phyloP scores from a whole-genome alignment of 2,113 vertebrate species.

The Solea solea region DNA sequence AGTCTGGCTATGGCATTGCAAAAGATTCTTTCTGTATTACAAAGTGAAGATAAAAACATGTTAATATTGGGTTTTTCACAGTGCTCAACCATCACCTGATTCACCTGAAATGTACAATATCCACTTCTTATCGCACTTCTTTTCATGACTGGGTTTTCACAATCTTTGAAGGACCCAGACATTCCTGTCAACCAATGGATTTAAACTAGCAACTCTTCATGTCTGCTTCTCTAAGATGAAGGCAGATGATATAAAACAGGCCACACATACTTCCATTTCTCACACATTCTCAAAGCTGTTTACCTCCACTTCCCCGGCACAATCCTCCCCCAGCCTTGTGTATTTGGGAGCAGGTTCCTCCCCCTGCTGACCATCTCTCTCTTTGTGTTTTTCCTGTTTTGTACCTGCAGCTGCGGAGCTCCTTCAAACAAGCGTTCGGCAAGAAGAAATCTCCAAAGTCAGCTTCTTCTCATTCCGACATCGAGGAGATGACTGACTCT shows the following conservation, averaged over 20 bases:
- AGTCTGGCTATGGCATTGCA: too few species aligned
- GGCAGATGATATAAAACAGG: slow-evolving; percentile 3
- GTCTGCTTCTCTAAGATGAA: too few species aligned
- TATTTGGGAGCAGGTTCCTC: neutral
- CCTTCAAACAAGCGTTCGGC: slow-evolving; percentile 98
- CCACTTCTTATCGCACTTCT: too few species aligned
- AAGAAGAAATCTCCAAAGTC: slow-evolving; percentile 99
- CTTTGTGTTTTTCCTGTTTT: slow-evolving; percentile 8
- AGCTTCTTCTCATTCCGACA: slow-evolving; percentile 97
- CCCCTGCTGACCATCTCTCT: neutral
- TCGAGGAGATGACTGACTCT: slow-evolving; percentile 98
- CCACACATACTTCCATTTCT: slow-evolving; percentile 18
- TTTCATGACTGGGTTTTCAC: too few species aligned
- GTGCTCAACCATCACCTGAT: too few species aligned
- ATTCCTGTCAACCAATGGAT: neutral
- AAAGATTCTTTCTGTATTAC: too few species aligned
- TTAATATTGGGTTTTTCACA: too few species aligned
- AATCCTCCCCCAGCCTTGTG: slow-evolving; percentile 1
- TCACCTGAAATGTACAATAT: too few species aligned
- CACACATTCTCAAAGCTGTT: slow-evolving; percentile 42
- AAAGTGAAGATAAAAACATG: too few species aligned
- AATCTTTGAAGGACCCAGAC: too few species aligned
- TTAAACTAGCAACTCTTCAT: too few species aligned
- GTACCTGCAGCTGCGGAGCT: slow-evolving; percentile 90
- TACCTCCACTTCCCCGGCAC: slow-evolving; percentile 20